Evolutionary conservation across 2,888 invertebrate genomes (phyloP), one percentile per base, ranked within the genome.

Genomic region (Apotomis turbidana): DNA sequence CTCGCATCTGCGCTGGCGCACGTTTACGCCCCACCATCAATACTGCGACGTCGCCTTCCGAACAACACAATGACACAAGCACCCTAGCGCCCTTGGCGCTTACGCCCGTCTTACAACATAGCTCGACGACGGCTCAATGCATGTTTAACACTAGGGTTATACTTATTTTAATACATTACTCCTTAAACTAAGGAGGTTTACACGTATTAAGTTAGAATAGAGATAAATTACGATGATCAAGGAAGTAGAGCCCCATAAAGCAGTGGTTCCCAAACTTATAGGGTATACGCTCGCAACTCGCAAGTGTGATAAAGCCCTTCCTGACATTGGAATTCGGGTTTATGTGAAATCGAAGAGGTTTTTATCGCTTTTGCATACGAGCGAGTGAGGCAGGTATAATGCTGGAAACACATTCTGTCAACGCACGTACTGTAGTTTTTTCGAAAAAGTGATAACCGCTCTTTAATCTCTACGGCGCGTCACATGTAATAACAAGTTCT

Each of bases 21-120:
- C 12, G 41, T 73, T 62, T 41, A 75, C 85, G 80, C 85, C 85
- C 84, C 76, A 74, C 81, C 83, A 85, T 85, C 68, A 74, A 70
- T 71, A 72, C 54, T 55, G 71, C 15, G 57, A 8, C 76, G 72
- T 74, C 74, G 77, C 76, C 73, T 72, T 74, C 44, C 70, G 1
- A 74, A 62, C 69, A 74, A 8, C 4, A 60, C 44, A 67, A 58
- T 46, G 49, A n/a, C 38, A 13, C n/a, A 62, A 54, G 41, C n/a
- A n/a, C 44, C 46, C 6, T 69, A 36, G 46, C 8, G 9, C 54
- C 10, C 62, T 10, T 6, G 54, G 15, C 10, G 9, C 36, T n/a
- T 62, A 51, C 49, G 6, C 27, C 51, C 6, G 8, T 41, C n/a
- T 10, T 38, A 10, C 12, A 36, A n/a, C 64, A 6, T 27, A 27